Conservation (phyloP, 53 echinoderm and acorn worm genomes). For the Crossaster papposus region DNA sequence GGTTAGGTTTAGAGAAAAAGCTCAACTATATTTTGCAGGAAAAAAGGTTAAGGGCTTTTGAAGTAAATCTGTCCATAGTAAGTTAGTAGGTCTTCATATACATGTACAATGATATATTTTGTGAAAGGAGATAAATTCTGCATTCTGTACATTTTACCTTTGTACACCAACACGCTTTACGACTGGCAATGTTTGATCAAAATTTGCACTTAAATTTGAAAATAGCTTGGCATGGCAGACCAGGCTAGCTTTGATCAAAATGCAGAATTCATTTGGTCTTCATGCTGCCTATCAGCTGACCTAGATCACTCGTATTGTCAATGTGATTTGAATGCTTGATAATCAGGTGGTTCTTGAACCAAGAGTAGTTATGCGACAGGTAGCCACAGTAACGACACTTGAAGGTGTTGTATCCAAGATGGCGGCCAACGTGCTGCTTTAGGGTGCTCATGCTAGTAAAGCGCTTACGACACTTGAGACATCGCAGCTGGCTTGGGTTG, state of each 20-base stretch:
- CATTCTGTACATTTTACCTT: not conserved
- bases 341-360: slow-evolving; percentile 94
- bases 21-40: too few species aligned
- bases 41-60: too few species aligned
- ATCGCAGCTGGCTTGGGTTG: slow-evolving; percentile 85
- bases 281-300: slow-evolving; percentile 82
- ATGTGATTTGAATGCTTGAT: slow-evolving; percentile 77
- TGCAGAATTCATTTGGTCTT: slow-evolving; percentile 39
- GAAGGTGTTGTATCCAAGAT: slow-evolving; percentile 92
- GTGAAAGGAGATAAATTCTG: not conserved
- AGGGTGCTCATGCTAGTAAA: slow-evolving; percentile 78
- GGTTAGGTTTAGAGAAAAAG: too few species aligned
- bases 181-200: not conserved
- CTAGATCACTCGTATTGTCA: slow-evolving; percentile 60
- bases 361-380: slow-evolving; percentile 88
- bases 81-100: not conserved
- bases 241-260: not conserved
- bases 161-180: not conserved
- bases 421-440: slow-evolving; percentile 91
- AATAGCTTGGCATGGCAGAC: not conserved
- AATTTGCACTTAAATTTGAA: not conserved
- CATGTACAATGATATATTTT: not conserved
- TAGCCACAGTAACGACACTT: slow-evolving; percentile 89
- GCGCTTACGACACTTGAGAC: slow-evolving; percentile 90
- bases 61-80: not conserved